phyloP scores from a whole-genome alignment of 2,888 invertebrate species.

The Tetheella fluctuosa region DNA sequence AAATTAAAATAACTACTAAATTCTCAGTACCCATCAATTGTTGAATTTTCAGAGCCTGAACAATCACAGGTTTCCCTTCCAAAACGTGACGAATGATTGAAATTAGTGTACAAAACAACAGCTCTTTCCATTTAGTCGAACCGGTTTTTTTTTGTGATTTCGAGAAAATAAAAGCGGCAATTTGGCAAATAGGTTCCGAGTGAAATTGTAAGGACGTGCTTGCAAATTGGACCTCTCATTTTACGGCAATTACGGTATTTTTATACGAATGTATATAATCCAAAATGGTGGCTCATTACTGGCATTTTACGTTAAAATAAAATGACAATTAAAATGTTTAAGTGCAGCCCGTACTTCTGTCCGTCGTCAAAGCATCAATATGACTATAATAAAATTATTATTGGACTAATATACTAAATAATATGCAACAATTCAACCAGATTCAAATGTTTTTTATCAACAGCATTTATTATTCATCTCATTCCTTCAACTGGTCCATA shows the following conservation, averaged over 20 bases:
- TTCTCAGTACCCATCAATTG: too few species aligned
- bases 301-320: neutral
- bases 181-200: slow-evolving; percentile 7
- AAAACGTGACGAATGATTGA: neutral
- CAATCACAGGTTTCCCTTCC: neutral
- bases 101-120: neutral
- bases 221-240: slow-evolving; percentile 4
- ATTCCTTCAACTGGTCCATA: neutral
- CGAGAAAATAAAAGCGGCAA: slow-evolving; percentile 11
- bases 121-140: neutral
- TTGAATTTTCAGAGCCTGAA: neutral
- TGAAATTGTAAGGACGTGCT: slow-evolving; percentile 11
- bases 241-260: slow-evolving; percentile 10
- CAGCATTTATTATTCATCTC: slow-evolving; percentile 3
- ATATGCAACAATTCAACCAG: neutral
- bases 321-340: slow-evolving; percentile 2
- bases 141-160: slow-evolving; percentile 10
- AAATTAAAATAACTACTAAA: too few species aligned
- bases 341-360: neutral
- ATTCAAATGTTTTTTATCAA: neutral
- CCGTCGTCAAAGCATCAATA: neutral
- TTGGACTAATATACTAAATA: neutral
- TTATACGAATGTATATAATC: neutral
- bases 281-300: neutral
- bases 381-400: neutral